Evolutionary conservation across 2,888 invertebrate species (phyloP).

Genomic region (Galerucella calmariensis): DNA sequence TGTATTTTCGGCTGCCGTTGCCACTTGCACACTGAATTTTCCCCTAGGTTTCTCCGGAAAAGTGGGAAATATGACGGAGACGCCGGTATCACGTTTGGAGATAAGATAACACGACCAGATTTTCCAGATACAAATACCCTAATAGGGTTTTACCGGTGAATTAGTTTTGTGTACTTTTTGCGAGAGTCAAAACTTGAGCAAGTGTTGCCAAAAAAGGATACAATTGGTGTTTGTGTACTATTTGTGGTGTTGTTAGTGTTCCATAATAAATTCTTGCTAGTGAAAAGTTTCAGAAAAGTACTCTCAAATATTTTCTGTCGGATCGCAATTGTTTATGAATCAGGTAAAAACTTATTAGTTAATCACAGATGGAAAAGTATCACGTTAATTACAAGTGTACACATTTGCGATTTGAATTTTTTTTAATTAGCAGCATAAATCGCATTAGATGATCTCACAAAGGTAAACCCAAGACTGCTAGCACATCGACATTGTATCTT

Average conservation of each 20-base stretch:
- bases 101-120: conserved; percentile 15
- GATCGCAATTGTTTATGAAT: background rate
- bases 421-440: too few relatives aligned
- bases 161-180: conserved; percentile 14
- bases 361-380: background rate
- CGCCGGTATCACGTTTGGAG: conserved; percentile 24
- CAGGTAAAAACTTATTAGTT: background rate
- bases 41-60: conserved; percentile 19
- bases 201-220: conserved; percentile 6
- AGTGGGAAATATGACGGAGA: conserved; percentile 26
- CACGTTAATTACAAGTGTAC: too few relatives aligned
- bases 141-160: conserved; percentile 13
- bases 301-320: background rate
- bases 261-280: background rate
- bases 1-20: conserved; percentile 45
- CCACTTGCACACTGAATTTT: conserved; percentile 23
- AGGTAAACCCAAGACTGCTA: too few relatives aligned
- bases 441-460: too few relatives aligned
- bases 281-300: conserved; percentile 3
- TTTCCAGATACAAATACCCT: background rate
- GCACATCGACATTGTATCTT: too few relatives aligned
- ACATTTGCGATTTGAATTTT: too few relatives aligned
- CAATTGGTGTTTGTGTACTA: conserved; percentile 6
- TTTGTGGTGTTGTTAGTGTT: conserved; percentile 9
- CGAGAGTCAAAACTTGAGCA: background rate